phyloP scores from a whole-genome alignment of 2,113 vertebrate genomes.

The Cryptomyrus ogoouensis region DNA sequence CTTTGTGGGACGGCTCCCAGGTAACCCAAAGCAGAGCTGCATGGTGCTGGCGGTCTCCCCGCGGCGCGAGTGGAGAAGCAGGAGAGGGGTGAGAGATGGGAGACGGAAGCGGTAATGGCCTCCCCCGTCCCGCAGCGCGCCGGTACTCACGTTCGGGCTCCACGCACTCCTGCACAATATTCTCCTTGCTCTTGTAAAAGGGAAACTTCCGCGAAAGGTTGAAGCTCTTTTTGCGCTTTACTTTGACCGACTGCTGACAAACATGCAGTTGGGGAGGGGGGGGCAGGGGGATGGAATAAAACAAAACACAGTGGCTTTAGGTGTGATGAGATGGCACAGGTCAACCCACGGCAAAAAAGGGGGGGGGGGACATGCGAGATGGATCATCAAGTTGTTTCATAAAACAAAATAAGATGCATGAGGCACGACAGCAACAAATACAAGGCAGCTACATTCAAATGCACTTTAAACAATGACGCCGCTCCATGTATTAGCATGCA shows the following conservation, averaged over 20 bases:
- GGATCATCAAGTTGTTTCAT: not conserved
- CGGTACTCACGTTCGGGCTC: conserved; percentile 97
- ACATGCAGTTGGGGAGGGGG: conserved; percentile 49
- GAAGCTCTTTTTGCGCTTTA: conserved; percentile 99
- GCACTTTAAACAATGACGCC: not conserved
- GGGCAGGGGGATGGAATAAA: conserved; percentile 46
- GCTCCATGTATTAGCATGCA: conserved; percentile 5
- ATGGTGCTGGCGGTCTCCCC: conserved; percentile 26
- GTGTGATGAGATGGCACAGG: conserved; percentile 45
- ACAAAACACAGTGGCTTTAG: conserved; percentile 66
- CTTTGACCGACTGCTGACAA: conserved; percentile 90
- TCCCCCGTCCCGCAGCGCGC: conserved; percentile 38
- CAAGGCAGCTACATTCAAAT: not conserved
- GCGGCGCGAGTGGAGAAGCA: conserved; percentile 46
- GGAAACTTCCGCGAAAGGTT: conserved; percentile 99
- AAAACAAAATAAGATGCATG: conserved; percentile 4
- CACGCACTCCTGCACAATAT: conserved; percentile 93
- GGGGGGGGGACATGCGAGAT: not conserved
- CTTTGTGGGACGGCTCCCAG: not conserved
- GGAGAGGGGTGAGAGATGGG: conserved; percentile 38
- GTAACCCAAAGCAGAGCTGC: not conserved
- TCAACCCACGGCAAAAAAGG: not conserved
- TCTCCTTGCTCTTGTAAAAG: conserved; percentile 99
- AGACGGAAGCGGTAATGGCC: conserved; percentile 15
- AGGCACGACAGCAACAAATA: conserved; percentile 40